Conservation (phyloP, 2,888 invertebrate genomes). For the Perithous albicinctus region DNA sequence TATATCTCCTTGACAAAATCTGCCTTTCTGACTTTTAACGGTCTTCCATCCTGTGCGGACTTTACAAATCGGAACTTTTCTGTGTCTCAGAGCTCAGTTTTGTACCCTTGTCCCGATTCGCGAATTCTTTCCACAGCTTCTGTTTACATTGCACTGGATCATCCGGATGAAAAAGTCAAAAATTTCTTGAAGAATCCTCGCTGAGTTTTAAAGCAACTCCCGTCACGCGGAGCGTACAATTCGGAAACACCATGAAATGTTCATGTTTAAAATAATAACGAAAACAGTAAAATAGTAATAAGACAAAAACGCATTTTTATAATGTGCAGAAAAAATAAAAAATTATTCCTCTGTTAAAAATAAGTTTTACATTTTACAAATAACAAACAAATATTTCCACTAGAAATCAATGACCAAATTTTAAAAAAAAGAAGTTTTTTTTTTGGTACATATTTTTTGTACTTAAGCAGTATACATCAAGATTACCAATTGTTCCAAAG, state of each 20-base stretch:
- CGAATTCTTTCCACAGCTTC: slow-evolving; percentile 29
- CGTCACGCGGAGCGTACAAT: slow-evolving; percentile 28
- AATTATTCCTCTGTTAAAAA: neutral
- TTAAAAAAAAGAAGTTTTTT: too few relatives aligned
- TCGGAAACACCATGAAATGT: neutral
- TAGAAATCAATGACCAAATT: neutral
- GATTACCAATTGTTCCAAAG: neutral
- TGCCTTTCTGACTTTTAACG: slow-evolving; percentile 52
- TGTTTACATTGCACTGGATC: slow-evolving; percentile 64
- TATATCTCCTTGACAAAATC: slow-evolving; percentile 30
- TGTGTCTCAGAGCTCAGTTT: neutral
- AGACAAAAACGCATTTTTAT: neutral
- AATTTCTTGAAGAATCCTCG: slow-evolving; percentile 22
- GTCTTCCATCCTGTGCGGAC: neutral
- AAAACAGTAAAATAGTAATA: neutral
- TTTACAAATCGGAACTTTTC: neutral
- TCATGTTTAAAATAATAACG: too few relatives aligned
- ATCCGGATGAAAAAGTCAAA: slow-evolving; percentile 65
- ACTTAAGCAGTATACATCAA: neutral
- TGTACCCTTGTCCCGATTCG: slow-evolving; percentile 46
- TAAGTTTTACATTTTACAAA: neutral
- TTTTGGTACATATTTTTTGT: too few relatives aligned
- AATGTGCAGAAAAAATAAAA: neutral
- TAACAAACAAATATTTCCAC: neutral
- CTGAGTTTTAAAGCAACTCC: slow-evolving; percentile 52